phyloP scores from a whole-genome alignment of 2,888 invertebrate species.

The Diarsia dahlii region DNA sequence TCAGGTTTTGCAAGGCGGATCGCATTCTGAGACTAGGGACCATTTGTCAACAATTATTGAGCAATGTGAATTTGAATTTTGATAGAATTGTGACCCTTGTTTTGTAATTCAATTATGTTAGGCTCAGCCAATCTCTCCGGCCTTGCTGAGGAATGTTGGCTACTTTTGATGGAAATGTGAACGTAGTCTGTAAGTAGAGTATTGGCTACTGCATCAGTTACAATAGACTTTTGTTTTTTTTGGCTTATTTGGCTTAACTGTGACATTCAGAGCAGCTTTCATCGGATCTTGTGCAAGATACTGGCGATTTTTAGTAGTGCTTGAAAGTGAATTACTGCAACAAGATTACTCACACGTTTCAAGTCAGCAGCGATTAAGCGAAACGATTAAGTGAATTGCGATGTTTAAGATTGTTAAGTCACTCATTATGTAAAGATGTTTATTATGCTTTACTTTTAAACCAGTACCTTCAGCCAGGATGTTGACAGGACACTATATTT shows the following conservation, averaged over 20 bases:
- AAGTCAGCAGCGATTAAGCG: constrained; percentile 53
- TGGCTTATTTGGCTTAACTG: constrained; percentile 14
- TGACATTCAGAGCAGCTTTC: constrained; percentile 45
- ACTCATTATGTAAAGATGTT: constrained; percentile 64
- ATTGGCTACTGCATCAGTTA: constrained; percentile 21
- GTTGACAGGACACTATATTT: constrained; percentile 23
- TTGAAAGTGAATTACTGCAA: constrained; percentile 39
- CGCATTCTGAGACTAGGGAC: constrained; percentile 79
- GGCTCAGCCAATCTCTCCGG: constrained; percentile 68
- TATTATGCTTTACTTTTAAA: constrained; percentile 39
- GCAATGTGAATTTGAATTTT: constrained; percentile 73
- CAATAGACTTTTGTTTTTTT: constrained; percentile 39
- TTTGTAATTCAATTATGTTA: constrained; percentile 71
- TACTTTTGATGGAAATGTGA: constrained; percentile 66
- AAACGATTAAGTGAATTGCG: constrained; percentile 62
- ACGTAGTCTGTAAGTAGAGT: constrained; percentile 53
- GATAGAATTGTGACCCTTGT: constrained; percentile 69
- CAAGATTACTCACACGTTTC: constrained; percentile 50
- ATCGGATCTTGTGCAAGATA: constrained; percentile 41
- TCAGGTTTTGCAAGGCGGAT: constrained; percentile 83
- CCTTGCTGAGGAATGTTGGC: constrained; percentile 66
- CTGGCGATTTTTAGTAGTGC: constrained; percentile 50
- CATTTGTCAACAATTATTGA: constrained; percentile 86
- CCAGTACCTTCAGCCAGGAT: constrained; percentile 24
- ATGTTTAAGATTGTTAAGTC: constrained; percentile 58